Percentiles rank a stretch among this genome's conserved stretches.
These are phyloP conservation scores for Pluvianellus socialis DNA, from an alignment of 2,113 vertebrate genomes.

Conservation along the genomic window DNA sequence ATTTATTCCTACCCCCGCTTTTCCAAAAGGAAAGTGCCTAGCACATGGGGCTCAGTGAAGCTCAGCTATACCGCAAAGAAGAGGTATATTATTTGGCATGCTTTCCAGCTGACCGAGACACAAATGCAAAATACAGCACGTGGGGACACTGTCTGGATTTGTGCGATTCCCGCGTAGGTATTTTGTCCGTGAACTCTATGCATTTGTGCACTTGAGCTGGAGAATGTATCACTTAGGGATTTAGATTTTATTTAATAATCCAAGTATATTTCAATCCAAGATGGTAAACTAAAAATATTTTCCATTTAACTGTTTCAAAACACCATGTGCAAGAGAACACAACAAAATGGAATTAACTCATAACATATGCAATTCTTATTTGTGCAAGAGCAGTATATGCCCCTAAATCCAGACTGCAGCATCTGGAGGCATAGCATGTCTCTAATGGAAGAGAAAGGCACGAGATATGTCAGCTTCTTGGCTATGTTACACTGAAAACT, in stretches of 20 bases:
- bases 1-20: neutral
- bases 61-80: neutral
- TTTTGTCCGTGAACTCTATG: neutral
- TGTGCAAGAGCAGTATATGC: slow-evolving; percentile 50
- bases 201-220: slow-evolving; percentile 11
- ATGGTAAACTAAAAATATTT: slow-evolving; percentile 61
- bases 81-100: neutral
- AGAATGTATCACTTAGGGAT: slow-evolving; percentile 2
- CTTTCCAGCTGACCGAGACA: slow-evolving; percentile 4
- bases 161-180: neutral
- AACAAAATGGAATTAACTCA: slow-evolving; percentile 63
- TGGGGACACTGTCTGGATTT: slow-evolving; percentile 22
- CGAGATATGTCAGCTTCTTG: slow-evolving; percentile 36
- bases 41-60: neutral
- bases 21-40: neutral
- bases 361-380: slow-evolving; percentile 65
- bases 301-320: slow-evolving; percentile 63
- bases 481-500: neutral
- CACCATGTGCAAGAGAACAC: slow-evolving; percentile 50
- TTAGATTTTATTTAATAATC: slow-evolving; percentile 45
- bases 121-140: neutral
- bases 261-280: slow-evolving; percentile 55
- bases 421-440: slow-evolving; percentile 61
- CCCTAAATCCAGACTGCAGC: slow-evolving; percentile 52
- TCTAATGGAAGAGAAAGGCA: slow-evolving; percentile 58